Evolutionary conservation across 1,140 invertebrate species (phyloP).

Genomic region (Lineus longissimus): DNA sequence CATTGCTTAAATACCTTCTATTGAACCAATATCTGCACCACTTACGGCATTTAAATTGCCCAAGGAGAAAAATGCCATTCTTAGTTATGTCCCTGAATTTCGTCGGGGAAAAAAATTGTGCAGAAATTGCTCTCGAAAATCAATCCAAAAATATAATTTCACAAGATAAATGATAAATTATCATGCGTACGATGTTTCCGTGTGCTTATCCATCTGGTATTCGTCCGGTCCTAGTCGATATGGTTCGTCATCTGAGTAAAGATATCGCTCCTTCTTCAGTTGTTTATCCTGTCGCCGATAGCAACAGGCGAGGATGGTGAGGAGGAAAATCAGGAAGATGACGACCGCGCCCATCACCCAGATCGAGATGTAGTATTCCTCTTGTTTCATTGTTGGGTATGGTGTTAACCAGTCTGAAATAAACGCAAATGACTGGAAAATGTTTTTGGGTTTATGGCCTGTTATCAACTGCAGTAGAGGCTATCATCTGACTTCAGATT

Average conservation of each 20-base stretch:
- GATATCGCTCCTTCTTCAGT: not conserved
- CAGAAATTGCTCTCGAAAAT: not conserved
- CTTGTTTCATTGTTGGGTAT: not conserved
- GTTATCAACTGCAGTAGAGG: too few species aligned
- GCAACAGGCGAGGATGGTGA: not conserved
- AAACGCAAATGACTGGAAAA: not conserved
- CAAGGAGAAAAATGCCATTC: too few species aligned
- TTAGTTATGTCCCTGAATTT: too few species aligned
- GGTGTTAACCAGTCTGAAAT: not conserved
- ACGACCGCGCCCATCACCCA: not conserved
- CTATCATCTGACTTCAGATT: not conserved
- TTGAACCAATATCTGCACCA: too few species aligned
- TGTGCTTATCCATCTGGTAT: not conserved
- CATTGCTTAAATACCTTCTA: too few species aligned
- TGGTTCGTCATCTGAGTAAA: not conserved
- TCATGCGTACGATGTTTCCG: not conserved
- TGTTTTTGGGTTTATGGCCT: not conserved
- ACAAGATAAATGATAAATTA: not conserved
- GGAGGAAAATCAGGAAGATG: not conserved
- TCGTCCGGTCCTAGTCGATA: not conserved
- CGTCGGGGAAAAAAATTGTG: too few species aligned
- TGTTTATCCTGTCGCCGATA: not conserved
- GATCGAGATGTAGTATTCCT: conserved; percentile 4
- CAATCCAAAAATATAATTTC: too few species aligned
- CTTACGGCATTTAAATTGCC: too few species aligned